These are phyloP conservation scores for Muscicapa adusta DNA, from an alignment of 2,113 vertebrate species.

Conservation along the genomic window DNA sequence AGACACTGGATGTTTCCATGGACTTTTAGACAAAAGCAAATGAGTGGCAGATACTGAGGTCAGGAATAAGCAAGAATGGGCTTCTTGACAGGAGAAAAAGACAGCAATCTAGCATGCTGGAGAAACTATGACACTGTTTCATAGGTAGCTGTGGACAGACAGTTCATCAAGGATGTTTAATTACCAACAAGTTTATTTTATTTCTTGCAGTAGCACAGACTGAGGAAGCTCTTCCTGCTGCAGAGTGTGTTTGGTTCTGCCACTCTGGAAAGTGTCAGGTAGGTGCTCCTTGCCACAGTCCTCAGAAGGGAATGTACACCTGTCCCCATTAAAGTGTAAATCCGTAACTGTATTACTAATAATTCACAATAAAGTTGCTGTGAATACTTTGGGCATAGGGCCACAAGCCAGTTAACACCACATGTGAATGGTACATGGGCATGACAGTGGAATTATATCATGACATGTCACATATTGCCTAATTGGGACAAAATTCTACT, in stretches of 20 bases:
- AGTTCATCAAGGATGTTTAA: neutral
- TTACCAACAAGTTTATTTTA: neutral
- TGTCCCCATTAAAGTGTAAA: neutral
- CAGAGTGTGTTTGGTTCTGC: neutral
- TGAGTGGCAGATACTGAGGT: neutral
- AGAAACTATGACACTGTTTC: neutral
- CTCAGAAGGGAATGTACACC: neutral
- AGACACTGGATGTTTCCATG: neutral
- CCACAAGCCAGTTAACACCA: neutral
- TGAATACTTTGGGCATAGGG: neutral
- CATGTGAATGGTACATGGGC: fast-evolving
- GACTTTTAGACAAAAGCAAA: neutral
- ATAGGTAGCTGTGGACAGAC: neutral
- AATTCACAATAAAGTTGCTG: neutral
- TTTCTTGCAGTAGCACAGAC: neutral
- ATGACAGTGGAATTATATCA: neutral
- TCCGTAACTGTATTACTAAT: neutral
- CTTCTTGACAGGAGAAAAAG: neutral
- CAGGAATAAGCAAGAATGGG: neutral
- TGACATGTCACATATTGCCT: neutral
- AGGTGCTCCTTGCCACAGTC: neutral
- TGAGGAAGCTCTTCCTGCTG: neutral
- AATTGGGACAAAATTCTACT: neutral
- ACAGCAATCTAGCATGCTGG: neutral
- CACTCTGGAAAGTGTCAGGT: neutral